phyloP scores from a whole-genome alignment of 2,113 vertebrate genomes.

The Labeo rohita region DNA sequence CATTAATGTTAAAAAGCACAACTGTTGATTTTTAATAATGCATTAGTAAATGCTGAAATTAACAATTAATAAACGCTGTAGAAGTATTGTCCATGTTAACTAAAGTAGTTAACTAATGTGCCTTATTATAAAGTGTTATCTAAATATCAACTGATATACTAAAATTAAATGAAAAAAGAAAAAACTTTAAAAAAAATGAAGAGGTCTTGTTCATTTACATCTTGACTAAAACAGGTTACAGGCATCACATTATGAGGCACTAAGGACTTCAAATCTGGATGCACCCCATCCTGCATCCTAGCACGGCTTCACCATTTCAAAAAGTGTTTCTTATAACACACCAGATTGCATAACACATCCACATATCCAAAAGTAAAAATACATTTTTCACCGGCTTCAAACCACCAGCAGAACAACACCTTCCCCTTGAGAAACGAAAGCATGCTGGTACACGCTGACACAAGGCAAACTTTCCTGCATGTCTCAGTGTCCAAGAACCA shows the following conservation, averaged over 20 bases:
- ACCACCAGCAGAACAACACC: conserved; percentile 23
- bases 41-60: no score
- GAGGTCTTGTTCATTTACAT: neutral
- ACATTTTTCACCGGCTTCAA: conserved; percentile 1
- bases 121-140: no score
- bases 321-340: conserved; percentile 7
- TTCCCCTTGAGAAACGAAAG: conserved; percentile 6
- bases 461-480: conserved; percentile 16
- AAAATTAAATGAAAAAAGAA: neutral
- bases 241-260: neutral
- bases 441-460: conserved; percentile 35
- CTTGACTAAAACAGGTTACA: neutral
- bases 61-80: no score
- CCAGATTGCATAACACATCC: conserved; percentile 1
- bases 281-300: neutral
- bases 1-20: no score
- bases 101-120: no score
- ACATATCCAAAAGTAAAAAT: conserved; percentile 24
- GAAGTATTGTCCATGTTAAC: no score
- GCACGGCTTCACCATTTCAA: neutral
- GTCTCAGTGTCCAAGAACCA: neutral
- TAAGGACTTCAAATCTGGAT: neutral
- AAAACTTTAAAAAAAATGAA: neutral
- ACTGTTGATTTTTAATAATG: no score
- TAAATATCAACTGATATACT: neutral